Evolutionary conservation across 2,797 vertebrate genomes (phyloP).

Genomic region (Aphelocoma californica): DNA sequence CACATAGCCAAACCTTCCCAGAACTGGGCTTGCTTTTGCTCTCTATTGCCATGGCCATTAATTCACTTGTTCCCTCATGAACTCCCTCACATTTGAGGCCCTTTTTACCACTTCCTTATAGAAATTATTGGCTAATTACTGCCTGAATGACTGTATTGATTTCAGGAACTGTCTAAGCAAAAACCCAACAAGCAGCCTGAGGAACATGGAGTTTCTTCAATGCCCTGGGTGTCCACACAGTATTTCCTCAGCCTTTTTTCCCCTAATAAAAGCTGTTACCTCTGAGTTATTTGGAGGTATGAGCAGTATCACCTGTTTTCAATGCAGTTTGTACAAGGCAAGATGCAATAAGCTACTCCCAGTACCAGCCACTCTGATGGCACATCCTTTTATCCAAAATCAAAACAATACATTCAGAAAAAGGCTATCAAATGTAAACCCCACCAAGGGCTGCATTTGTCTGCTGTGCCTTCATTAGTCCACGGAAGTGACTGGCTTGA

Average conservation of each 20-base stretch:
- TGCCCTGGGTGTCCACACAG: not conserved
- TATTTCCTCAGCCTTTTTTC: not conserved
- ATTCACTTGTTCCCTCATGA: not conserved
- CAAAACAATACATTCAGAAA: not conserved
- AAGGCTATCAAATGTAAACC: not conserved
- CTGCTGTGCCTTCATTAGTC: not conserved
- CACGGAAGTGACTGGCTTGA: not conserved
- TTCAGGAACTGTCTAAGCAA: not conserved
- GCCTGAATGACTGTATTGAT: constrained; percentile 3
- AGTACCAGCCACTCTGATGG: not conserved
- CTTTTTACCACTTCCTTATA: not conserved
- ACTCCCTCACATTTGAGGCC: not conserved
- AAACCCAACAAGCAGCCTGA: not conserved
- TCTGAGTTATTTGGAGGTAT: not conserved
- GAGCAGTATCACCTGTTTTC: not conserved
- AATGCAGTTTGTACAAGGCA: not conserved
- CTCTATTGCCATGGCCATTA: not conserved
- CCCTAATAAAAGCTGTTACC: not conserved
- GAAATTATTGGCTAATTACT: constrained; percentile 31
- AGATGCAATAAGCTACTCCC: not conserved
- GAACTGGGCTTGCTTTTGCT: not conserved
- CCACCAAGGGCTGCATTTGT: not conserved
- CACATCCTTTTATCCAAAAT: not conserved
- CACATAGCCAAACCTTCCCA: not conserved
- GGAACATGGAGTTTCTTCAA: not conserved